Evolutionary conservation across 1,140 invertebrate genomes (phyloP).

Genomic region (Phthorimaea operculella): DNA sequence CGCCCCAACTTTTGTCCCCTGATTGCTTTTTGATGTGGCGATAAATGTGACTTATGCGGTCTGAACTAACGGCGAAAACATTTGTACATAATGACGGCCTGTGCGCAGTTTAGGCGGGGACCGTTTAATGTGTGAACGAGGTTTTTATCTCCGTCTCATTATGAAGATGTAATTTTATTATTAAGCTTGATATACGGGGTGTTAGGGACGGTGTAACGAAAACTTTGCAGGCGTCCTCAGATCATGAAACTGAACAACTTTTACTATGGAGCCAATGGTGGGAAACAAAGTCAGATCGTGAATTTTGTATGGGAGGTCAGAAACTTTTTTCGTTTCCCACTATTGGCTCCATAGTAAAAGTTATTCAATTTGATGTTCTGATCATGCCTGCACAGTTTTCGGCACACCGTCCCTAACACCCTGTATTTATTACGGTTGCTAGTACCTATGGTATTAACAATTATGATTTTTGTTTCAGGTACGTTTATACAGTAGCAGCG

Average conservation of each 20-base stretch:
- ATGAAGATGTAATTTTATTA: conserved; percentile 14
- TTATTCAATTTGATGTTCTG: no score
- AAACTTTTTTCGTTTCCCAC: no score
- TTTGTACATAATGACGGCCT: conserved; percentile 58
- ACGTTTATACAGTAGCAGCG: not conserved
- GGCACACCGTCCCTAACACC: no score
- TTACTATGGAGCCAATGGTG: no score
- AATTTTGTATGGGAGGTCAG: no score
- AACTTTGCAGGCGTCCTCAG: no score
- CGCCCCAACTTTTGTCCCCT: conserved; percentile 53
- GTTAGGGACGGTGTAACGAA: no score
- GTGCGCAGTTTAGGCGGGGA: conserved; percentile 48
- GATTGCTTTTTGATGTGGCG: conserved; percentile 65
- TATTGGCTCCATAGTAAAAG: no score
- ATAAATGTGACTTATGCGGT: conserved; percentile 66
- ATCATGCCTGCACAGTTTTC: no score
- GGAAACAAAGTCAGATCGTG: no score
- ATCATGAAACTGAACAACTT: no score
- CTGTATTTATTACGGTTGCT: not conserved
- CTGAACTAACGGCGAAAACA: conserved; percentile 43
- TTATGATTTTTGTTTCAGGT: not conserved
- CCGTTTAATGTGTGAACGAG: conserved; percentile 55
- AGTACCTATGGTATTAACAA: not conserved
- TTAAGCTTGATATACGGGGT: not conserved
- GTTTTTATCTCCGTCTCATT: conserved; percentile 25